Percentiles rank a stretch among this genome's conserved stretches.
These are phyloP conservation scores for Drosophila anomalipes DNA, from an alignment of 2,888 invertebrate species.

Conservation along the genomic window DNA sequence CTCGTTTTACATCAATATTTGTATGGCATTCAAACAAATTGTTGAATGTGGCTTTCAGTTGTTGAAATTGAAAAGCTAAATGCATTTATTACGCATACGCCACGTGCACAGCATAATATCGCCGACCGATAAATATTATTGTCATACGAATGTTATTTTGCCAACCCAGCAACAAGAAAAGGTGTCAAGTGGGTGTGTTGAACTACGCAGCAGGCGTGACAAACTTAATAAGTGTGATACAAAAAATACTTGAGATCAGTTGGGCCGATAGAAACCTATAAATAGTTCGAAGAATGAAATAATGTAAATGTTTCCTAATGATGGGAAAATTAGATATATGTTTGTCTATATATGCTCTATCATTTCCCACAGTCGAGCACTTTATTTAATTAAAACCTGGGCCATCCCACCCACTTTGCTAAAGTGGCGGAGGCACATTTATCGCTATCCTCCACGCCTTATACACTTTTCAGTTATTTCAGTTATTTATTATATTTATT, in stretches of 20 bases:
- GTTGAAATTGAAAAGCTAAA: conserved; percentile 49
- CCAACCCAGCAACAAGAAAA: conserved; percentile 22
- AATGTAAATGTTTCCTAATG: not conserved
- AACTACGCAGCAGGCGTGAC: not conserved
- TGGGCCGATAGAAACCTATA: not conserved
- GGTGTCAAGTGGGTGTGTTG: conserved; percentile 22
- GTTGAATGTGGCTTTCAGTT: conserved; percentile 33
- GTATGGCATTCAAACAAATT: conserved; percentile 58
- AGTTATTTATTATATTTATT: conserved; percentile 11
- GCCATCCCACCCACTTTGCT: conserved; percentile 21
- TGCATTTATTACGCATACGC: conserved; percentile 70
- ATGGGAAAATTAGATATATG: not conserved
- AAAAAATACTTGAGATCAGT: not conserved
- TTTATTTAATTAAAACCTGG: conserved; percentile 31
- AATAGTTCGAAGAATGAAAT: not conserved
- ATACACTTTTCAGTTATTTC: conserved; percentile 1
- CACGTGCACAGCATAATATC: conserved; percentile 57
- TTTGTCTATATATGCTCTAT: not conserved
- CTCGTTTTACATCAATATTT: conserved; percentile 11
- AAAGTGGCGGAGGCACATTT: conserved; percentile 18
- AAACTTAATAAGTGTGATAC: not conserved
- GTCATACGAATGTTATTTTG: conserved; percentile 33
- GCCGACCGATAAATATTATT: conserved; percentile 35
- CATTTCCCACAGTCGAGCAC: conserved; percentile 9
- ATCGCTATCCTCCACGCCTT: conserved; percentile 25